Conservation (phyloP, 2,888 invertebrate genomes). For the Pristionchus entomophagus region DNA sequence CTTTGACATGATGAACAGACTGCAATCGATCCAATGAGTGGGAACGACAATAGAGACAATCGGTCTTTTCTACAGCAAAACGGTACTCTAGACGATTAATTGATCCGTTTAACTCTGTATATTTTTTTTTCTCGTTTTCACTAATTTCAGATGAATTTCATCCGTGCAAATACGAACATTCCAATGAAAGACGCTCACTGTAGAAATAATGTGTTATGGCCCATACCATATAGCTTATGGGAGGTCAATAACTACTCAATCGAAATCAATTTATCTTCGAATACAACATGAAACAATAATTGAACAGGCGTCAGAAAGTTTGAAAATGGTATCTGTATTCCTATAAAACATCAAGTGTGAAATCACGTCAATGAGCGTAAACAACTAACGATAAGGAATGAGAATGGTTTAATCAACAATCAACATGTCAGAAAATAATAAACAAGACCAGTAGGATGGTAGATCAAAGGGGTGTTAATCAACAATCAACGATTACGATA, state of each 20-base stretch:
- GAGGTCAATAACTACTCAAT: too few relatives aligned
- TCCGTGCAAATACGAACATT: too few relatives aligned
- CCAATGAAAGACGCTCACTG: too few relatives aligned
- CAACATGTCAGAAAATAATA: neutral
- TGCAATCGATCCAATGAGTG: neutral
- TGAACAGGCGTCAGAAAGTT: neutral
- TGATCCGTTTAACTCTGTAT: too few relatives aligned
- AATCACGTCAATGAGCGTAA: neutral
- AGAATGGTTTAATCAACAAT: neutral
- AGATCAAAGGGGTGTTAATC: conserved; percentile 6
- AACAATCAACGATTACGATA: neutral
- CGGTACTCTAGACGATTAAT: too few relatives aligned
- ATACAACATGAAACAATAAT: conserved; percentile 34
- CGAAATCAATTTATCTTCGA: conserved; percentile 22
- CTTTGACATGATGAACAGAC: neutral
- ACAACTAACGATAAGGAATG: neutral
- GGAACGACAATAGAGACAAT: too few relatives aligned
- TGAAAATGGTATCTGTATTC: neutral
- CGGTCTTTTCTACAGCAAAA: too few relatives aligned
- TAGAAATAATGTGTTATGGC: too few relatives aligned
- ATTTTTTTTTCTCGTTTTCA: too few relatives aligned
- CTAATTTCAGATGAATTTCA: too few relatives aligned
- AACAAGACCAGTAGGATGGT: neutral
- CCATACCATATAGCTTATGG: too few relatives aligned
- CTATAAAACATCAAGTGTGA: neutral